Evolutionary conservation across 2,113 vertebrate genomes (phyloP).

Genomic region (Dasypus novemcinctus): DNA sequence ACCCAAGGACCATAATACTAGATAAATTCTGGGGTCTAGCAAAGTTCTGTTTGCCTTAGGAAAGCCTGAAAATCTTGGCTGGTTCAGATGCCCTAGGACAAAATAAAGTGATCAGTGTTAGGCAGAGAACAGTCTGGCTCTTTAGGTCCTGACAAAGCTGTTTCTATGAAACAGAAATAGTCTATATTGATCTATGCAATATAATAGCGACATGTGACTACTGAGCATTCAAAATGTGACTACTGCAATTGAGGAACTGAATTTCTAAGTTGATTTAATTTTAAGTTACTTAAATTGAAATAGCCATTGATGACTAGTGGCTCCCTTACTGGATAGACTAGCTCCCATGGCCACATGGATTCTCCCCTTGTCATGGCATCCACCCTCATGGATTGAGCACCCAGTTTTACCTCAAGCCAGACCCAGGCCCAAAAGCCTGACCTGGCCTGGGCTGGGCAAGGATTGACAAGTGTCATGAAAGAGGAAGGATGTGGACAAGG

Average conservation of each 20-base stretch:
- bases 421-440: not conserved
- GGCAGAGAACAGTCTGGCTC: not conserved
- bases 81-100: not conserved
- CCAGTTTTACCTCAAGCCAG: not conserved
- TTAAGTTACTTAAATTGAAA: constrained; percentile 11
- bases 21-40: not conserved
- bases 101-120: not conserved
- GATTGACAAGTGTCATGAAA: not conserved
- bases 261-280: not conserved
- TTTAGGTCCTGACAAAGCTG: not conserved
- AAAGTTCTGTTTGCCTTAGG: not conserved
- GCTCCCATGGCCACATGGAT: not conserved
- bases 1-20: not conserved
- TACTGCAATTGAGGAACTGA: not conserved
- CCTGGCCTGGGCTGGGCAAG: not conserved
- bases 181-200: not conserved
- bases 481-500: not conserved
- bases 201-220: not conserved
- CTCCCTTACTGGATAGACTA: not conserved
- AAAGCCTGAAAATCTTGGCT: not conserved
- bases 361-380: not conserved
- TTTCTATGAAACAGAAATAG: not conserved
- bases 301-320: not conserved
- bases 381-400: not conserved
- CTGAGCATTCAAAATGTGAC: not conserved